phyloP scores from a whole-genome alignment of 2,888 invertebrate species.

The Sminthurinus aureus region DNA sequence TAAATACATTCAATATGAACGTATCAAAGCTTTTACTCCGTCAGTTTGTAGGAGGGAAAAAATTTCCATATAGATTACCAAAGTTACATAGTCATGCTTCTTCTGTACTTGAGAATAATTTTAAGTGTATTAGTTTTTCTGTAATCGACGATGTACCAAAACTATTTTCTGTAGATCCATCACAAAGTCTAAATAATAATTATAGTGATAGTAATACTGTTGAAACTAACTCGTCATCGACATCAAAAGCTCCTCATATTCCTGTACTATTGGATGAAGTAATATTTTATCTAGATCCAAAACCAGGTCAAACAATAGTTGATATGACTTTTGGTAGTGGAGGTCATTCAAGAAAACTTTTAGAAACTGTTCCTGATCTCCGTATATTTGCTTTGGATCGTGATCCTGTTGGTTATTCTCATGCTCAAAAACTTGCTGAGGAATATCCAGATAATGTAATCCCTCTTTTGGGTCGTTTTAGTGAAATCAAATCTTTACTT shows the following conservation, averaged over 20 bases:
- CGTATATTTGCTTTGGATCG: conserved; percentile 84
- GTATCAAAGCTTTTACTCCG: no score
- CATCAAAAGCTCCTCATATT: conserved; percentile 67
- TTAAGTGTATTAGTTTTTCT: no score
- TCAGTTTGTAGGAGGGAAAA: no score
- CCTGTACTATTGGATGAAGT: conserved; percentile 81
- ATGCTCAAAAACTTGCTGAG: conserved; percentile 72
- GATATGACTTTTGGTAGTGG: conserved; percentile 98
- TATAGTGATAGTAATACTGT: not conserved
- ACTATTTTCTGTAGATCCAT: no score
- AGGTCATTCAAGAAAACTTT: conserved; percentile 81
- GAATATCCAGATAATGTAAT: conserved; percentile 76
- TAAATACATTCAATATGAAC: no score
- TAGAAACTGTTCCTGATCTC: conserved; percentile 72
- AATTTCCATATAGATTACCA: no score
- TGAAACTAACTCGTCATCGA: not conserved
- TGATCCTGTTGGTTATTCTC: conserved; percentile 80
- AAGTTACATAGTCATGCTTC: no score
- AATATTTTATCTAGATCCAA: conserved; percentile 73
- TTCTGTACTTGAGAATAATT: no score
- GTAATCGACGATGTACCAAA: no score
- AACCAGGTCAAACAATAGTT: conserved; percentile 71
- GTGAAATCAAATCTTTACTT: conserved; percentile 79
- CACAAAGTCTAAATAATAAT: no score
- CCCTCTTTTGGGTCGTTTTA: conserved; percentile 87